These are phyloP conservation scores for Pangasius djambal DNA, from an alignment of 2,797 vertebrate species.

Conservation along the genomic window DNA sequence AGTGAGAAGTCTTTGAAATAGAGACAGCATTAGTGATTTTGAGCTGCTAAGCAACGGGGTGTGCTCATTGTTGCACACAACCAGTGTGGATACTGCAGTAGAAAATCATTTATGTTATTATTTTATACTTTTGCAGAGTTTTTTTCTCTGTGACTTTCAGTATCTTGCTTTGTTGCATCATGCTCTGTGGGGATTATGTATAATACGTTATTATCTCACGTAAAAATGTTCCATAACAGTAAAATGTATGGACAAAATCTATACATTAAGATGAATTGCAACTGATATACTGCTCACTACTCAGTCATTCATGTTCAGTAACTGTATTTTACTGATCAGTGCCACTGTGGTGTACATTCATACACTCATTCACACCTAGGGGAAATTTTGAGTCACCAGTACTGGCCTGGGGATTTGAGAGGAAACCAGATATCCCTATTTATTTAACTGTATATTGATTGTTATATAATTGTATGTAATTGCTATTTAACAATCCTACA, in stretches of 20 bases:
- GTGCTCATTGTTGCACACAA: not conserved
- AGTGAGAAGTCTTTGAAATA: conserved; percentile 1
- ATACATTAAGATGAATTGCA: not conserved
- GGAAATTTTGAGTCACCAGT: not conserved
- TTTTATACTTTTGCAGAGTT: too few species aligned
- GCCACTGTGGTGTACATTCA: not conserved
- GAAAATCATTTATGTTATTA: not conserved
- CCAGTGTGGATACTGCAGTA: too few species aligned
- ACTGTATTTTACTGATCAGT: too few species aligned
- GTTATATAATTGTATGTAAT: not conserved
- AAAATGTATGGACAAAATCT: not conserved
- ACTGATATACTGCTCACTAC: not conserved
- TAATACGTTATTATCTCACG: not conserved
- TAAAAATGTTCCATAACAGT: not conserved
- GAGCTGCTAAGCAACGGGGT: not conserved
- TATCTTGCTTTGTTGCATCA: not conserved
- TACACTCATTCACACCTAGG: not conserved
- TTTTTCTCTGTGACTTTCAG: not conserved
- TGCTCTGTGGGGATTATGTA: not conserved
- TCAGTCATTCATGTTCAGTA: not conserved
- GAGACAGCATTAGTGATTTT: conserved; percentile 1
- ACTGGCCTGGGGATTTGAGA: not conserved
- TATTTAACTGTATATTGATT: too few species aligned
- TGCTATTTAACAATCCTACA: not conserved
- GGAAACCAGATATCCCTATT: not conserved